Conservation (phyloP, 2,113 vertebrate genomes). For the Platichthys stellatus region DNA sequence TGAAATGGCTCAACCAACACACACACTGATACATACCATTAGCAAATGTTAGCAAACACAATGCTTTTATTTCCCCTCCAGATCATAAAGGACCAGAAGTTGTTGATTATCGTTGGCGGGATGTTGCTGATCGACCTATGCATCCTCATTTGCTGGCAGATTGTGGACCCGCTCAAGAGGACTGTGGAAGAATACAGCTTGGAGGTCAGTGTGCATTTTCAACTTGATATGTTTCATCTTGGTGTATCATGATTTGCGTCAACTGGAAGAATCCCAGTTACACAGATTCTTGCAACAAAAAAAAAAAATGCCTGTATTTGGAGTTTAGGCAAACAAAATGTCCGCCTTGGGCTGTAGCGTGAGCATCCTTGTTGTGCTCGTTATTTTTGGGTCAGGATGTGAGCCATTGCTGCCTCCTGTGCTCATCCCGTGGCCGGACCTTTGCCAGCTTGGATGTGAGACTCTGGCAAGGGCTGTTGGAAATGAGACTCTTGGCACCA, state of each 20-base stretch:
- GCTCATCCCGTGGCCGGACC: conserved; percentile 55
- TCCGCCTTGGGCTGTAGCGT: conserved; percentile 30
- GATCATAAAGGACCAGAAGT: conserved; percentile 99
- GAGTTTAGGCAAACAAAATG: conserved; percentile 46
- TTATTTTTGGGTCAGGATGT: conserved; percentile 80
- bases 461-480: conserved; percentile 73
- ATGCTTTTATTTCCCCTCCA: conserved; percentile 70
- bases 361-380: conserved; percentile 58
- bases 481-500: conserved; percentile 71
- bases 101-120: conserved; percentile 97
- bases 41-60: conserved; percentile 40
- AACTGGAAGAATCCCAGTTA: conserved; percentile 26
- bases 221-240: conserved; percentile 6
- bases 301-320: not conserved
- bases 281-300: conserved; percentile 25
- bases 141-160: conserved; percentile 99
- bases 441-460: conserved; percentile 76
- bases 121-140: conserved; percentile 99
- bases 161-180: conserved; percentile 96
- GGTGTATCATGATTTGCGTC: conserved; percentile 11
- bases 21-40: conserved; percentile 18
- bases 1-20: conserved; percentile 18
- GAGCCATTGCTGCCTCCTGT: conserved; percentile 70
- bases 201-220: conserved; percentile 86
- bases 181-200: conserved; percentile 98